Percentiles rank a stretch among this genome's conserved stretches.
Evolutionary conservation across 2,113 vertebrate species (phyloP).

Genomic region (Paraplagusia blochii): DNA sequence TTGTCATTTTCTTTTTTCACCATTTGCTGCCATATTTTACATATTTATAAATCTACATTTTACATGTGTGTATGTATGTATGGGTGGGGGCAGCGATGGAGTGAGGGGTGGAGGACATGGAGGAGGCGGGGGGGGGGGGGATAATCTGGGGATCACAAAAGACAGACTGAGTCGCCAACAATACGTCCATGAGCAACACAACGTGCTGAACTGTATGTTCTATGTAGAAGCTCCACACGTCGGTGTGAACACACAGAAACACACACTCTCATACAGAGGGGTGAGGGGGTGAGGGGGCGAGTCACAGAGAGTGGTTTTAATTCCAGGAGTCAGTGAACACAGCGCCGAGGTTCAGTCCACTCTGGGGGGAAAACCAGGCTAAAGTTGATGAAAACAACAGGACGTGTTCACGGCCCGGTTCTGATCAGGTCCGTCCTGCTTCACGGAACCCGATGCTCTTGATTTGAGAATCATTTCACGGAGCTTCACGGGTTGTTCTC

Average conservation of each 20-base stretch:
- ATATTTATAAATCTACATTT: too few species aligned
- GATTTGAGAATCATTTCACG: conserved; percentile 1
- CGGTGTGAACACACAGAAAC: conserved; percentile 15
- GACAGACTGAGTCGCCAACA: conserved; percentile 49
- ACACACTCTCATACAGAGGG: conserved; percentile 20
- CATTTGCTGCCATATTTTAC: too few species aligned
- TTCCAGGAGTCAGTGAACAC: neutral
- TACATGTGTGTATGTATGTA: too few species aligned
- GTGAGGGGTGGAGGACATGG: too few species aligned
- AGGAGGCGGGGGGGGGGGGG: neutral
- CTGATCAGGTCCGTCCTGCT: too few species aligned
- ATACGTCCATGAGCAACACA: conserved; percentile 43
- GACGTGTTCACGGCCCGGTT: neutral
- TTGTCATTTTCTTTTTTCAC: too few species aligned
- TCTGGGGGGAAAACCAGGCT: neutral
- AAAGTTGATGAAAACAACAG: neutral
- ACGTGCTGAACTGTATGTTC: conserved; percentile 29
- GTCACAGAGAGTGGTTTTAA: conserved; percentile 19
- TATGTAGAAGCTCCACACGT: conserved; percentile 31
- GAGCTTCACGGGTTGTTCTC: neutral
- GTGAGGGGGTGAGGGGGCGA: conserved; percentile 20
- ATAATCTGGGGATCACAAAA: conserved; percentile 24
- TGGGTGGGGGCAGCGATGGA: too few species aligned
- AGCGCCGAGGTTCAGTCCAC: too few species aligned
- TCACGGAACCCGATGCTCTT: conserved; percentile 6